phyloP scores from a whole-genome alignment of 1,140 invertebrate genomes.

The Aplysia californica region DNA sequence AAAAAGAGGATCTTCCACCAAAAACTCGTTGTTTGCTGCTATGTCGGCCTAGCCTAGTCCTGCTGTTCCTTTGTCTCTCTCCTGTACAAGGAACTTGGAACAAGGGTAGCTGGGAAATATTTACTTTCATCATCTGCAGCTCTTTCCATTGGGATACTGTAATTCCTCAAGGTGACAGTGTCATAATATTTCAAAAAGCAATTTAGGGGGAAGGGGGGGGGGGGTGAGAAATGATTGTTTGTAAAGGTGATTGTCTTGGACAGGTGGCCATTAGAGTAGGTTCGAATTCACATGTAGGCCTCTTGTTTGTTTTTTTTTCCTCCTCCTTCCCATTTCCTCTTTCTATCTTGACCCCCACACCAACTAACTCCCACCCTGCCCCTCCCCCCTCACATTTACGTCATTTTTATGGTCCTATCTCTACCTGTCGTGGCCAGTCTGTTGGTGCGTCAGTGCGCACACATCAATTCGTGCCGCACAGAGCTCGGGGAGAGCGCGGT shows the following conservation, averaged over 20 bases:
- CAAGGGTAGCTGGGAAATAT: not conserved
- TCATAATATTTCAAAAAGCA: too few species aligned
- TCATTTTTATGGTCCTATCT: too few species aligned
- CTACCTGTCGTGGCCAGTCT: too few species aligned
- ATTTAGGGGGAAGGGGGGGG: too few species aligned
- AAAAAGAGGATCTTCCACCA: not conserved
- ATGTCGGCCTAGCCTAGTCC: not conserved
- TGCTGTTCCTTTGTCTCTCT: too few species aligned
- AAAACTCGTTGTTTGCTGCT: not conserved
- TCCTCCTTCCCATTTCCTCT: not conserved
- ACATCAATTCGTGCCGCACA: constrained; percentile 25
- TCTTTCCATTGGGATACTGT: too few species aligned
- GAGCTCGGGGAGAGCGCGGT: constrained; percentile 17
- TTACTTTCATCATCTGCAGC: not conserved
- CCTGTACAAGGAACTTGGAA: not conserved
- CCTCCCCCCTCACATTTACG: too few species aligned
- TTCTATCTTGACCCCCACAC: not conserved
- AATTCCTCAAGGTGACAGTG: too few species aligned
- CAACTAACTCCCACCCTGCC: not conserved
- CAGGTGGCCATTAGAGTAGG: too few species aligned
- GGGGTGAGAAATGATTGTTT: too few species aligned
- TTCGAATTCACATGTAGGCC: too few species aligned
- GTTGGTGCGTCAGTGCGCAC: constrained; percentile 8
- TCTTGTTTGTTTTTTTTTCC: not conserved
- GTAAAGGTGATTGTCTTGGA: too few species aligned